Conservation (phyloP, 1,140 invertebrate species). For the Zaprionus kolodkinae region DNA sequence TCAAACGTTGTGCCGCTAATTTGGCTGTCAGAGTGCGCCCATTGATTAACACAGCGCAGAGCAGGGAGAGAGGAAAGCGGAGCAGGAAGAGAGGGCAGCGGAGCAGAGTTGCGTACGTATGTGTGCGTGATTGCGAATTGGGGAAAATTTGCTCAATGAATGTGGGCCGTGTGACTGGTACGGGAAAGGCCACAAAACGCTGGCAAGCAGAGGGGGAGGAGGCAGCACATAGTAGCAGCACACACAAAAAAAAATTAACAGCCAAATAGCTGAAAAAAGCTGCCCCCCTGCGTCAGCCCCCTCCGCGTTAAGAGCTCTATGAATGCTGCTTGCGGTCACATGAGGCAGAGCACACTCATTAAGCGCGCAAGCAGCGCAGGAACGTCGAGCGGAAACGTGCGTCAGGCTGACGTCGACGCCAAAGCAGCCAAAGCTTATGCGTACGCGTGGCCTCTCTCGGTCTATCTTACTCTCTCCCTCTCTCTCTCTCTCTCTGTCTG, state of each 20-base stretch:
- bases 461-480: slow-evolving; percentile 1
- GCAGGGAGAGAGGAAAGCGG: not conserved
- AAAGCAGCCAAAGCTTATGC: slow-evolving; percentile 1
- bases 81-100: no score
- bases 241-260: not conserved
- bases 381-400: slow-evolving; percentile 59
- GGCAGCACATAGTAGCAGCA: not conserved
- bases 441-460: slow-evolving; percentile 43
- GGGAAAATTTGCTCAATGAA: slow-evolving; percentile 73
- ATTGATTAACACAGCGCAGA: slow-evolving; percentile 52
- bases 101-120: not conserved
- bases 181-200: slow-evolving; percentile 16
- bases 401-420: slow-evolving; percentile 48
- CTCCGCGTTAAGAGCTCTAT: slow-evolving; percentile 9
- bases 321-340: slow-evolving; percentile 61
- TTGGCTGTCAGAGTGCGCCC: slow-evolving; percentile 55
- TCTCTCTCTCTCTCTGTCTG: not conserved
- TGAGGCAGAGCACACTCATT: slow-evolving; percentile 65
- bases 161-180: slow-evolving; percentile 33
- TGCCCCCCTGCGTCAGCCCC: not conserved
- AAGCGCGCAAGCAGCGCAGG: slow-evolving; percentile 16
- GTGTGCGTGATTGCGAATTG: slow-evolving; percentile 30
- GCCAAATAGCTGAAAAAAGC: slow-evolving; percentile 9
- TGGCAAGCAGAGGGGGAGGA: not conserved
- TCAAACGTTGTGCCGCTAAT: slow-evolving; percentile 64